Conservation (phyloP, 2,113 vertebrate genomes). For the Pterocles burchelli region DNA sequence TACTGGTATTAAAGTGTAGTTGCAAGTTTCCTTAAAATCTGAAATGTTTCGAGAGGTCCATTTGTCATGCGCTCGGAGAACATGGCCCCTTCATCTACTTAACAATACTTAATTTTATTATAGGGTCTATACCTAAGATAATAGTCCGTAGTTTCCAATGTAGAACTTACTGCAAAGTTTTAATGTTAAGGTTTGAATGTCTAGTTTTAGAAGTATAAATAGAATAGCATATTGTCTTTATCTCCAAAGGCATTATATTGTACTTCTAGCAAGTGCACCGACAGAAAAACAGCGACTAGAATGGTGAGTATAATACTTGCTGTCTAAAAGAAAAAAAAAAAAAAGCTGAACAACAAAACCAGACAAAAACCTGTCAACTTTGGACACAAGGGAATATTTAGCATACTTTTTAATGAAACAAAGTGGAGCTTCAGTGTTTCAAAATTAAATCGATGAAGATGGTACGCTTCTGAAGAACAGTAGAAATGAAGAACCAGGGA, state of each 20-base stretch:
- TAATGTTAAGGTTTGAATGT: conserved; percentile 63
- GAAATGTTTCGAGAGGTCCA: not conserved
- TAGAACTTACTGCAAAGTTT: conserved; percentile 18
- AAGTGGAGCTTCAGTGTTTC: not conserved
- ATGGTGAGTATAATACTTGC: conserved; percentile 82
- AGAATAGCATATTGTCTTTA: conserved; percentile 83
- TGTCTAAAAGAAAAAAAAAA: not conserved
- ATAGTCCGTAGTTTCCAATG: not conserved
- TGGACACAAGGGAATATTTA: not conserved
- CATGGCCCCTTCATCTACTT: not conserved
- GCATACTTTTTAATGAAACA: not conserved
- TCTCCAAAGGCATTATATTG: conserved; percentile 93
- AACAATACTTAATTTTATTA: not conserved
- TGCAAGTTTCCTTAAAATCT: not conserved
- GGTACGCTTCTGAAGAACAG: not conserved
- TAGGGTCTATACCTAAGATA: not conserved
- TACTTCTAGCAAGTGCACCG: conserved; percentile 88
- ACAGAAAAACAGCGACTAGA: conserved; percentile 88
- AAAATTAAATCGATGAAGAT: not conserved
- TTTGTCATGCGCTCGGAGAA: not conserved
- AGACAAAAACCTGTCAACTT: not conserved
- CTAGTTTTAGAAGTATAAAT: conserved; percentile 66
- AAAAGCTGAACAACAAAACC: not conserved
- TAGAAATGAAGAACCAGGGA: not conserved
- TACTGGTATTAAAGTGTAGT: not conserved